Evolutionary conservation across 2,888 invertebrate genomes (phyloP), one percentile per base, ranked within the genome.

Genomic region (Drosophila basisetae): DNA sequence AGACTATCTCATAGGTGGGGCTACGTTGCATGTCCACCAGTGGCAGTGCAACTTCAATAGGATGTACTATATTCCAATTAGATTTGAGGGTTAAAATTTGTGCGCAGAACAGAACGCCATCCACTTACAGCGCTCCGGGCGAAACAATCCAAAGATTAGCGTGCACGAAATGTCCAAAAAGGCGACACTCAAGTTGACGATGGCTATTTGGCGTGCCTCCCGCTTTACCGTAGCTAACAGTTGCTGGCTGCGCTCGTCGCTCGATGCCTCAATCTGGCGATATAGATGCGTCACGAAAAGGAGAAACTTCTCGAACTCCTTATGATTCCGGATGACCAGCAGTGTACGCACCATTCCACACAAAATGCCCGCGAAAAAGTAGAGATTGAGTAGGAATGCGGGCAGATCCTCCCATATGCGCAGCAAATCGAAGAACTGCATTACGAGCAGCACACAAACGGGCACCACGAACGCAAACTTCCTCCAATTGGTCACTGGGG

Each of bases 1-100:
- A 92, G 59, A 91, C 74, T n/a, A 92, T 80, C 77, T 93, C 92
- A 73, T 92, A 93, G 18, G 85, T 33, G 4, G 93, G 93, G 4
- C 82, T 80, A 1, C 71, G 62, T 5, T 80, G 83, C 64, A 91
- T 80, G 75, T 93, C 87, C 41, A 92, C 62, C 39, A 79, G 85
- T 1, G 92, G 93, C 25, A 93, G 54, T 4, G 89, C 90, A 39
- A 93, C 80, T 35, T 91, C 92, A 65, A 91, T 88, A 0, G 92
- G 91, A 81, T 91, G 92, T n/a, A 73, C 92, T 93, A 37, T 22
- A 41, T 5, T 7, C 18, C 30, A n/a, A 33, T 10, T 30, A 25
- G 16, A 47, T 16, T 47, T 39, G 39, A 30, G 2, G 0, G 16
- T 28, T 25, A 2, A 25, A 30, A 18, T n/a, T 31, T n/a, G 13